Evolutionary conservation across 2,113 vertebrate species (phyloP).

Genomic region (Prunella fulvescens): DNA sequence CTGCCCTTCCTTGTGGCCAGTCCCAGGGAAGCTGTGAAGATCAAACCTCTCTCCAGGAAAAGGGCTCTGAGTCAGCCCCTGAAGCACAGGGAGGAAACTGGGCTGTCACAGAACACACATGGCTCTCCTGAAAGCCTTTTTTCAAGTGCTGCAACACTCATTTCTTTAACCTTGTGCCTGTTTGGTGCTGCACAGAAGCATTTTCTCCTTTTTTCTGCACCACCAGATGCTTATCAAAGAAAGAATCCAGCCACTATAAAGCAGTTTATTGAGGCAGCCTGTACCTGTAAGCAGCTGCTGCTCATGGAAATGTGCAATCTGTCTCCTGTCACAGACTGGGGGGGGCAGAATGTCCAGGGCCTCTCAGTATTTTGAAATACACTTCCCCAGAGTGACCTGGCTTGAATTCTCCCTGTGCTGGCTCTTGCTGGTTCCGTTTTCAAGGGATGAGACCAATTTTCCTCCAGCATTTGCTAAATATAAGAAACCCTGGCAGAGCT

Average conservation of each 20-base stretch:
- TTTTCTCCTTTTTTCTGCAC: not conserved
- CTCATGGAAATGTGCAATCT: not conserved
- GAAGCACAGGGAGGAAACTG: not conserved
- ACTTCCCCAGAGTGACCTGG: not conserved
- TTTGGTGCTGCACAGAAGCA: not conserved
- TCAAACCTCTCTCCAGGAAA: not conserved
- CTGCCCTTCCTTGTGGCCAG: not conserved
- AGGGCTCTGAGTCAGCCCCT: not conserved
- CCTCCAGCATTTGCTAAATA: not conserved
- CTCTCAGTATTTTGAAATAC: not conserved
- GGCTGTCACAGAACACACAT: not conserved
- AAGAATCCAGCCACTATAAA: not conserved
- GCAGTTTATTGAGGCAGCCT: not conserved
- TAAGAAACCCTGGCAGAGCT: not conserved
- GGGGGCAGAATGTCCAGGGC: not conserved
- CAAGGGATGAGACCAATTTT: not conserved
- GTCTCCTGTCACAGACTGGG: not conserved
- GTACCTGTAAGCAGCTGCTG: not conserved
- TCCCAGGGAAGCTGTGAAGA: not conserved
- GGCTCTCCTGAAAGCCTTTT: not conserved
- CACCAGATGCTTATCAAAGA: accelerated
- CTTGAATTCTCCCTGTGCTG: accelerated
- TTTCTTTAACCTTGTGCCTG: not conserved
- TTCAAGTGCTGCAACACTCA: not conserved
- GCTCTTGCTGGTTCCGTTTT: not conserved